These are phyloP conservation scores for Pempheris klunzingeri DNA, from an alignment of 2,797 vertebrate species.

Conservation along the genomic window DNA sequence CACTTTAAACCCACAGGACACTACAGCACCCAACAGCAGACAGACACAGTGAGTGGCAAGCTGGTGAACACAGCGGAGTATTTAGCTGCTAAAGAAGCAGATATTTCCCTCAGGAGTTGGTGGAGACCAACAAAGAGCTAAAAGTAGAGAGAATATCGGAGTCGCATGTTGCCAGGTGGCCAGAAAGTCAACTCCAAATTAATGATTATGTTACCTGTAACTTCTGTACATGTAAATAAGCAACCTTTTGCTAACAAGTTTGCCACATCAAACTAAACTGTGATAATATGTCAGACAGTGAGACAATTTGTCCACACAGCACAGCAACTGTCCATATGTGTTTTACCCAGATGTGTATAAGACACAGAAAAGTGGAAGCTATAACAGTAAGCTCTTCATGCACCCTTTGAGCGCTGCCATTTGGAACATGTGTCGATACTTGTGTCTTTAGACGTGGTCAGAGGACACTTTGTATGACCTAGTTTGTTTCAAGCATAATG, in stretches of 20 bases:
- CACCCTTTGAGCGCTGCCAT: background rate
- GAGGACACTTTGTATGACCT: conserved; percentile 12
- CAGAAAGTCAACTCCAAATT: background rate
- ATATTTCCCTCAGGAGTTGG: background rate
- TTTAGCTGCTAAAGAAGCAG: background rate
- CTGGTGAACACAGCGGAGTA: background rate
- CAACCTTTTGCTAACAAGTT: background rate
- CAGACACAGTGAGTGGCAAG: too few relatives aligned
- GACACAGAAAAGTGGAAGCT: background rate
- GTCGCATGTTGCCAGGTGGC: background rate
- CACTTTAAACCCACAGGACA: too few relatives aligned
- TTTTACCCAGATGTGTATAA: background rate
- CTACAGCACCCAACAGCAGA: too few relatives aligned
- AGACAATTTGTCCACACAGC: background rate
- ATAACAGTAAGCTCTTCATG: background rate
- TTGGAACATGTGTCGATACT: background rate
- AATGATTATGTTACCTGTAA: background rate
- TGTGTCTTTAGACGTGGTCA: background rate
- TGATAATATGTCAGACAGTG: background rate
- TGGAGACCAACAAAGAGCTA: conserved; percentile 11
- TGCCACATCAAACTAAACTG: background rate
- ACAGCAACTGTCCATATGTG: too few relatives aligned
- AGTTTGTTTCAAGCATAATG: conserved; percentile 34
- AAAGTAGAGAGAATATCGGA: background rate
- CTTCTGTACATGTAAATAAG: background rate